A percentile compares a stretch with the other conserved stretches of the same genome.
Conservation (phyloP, 1,140 invertebrate genomes). For the Lordiphosa clarofinis region DNA sequence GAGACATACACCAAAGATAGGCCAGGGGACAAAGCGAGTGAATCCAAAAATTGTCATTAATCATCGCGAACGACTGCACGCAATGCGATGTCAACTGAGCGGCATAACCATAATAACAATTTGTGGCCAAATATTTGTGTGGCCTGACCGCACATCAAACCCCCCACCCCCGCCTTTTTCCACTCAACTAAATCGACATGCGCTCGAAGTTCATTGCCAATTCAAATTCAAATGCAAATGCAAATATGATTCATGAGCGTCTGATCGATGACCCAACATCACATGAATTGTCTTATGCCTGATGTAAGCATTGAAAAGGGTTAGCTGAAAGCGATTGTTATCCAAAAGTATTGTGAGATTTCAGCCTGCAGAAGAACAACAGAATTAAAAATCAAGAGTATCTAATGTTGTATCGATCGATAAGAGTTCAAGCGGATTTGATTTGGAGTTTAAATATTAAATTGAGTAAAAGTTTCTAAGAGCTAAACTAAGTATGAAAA, state of each 20-base stretch:
- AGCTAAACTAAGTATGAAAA: too few species aligned
- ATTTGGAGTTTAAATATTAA: too few species aligned
- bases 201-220: constrained; percentile 48
- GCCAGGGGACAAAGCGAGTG: constrained; percentile 19
- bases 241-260: constrained; percentile 8
- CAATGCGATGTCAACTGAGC: constrained; percentile 21
- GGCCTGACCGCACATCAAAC: constrained; percentile 23
- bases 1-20: background rate
- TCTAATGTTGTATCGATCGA: too few species aligned
- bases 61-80: constrained; percentile 52
- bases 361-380: too few species aligned
- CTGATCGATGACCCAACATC: constrained; percentile 3
- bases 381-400: too few species aligned
- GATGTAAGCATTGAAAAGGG: background rate
- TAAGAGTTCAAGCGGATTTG: too few species aligned
- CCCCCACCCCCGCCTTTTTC: constrained; percentile 9
- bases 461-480: too few species aligned
- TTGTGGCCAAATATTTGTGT: constrained; percentile 71
- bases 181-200: constrained; percentile 9
- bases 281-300: too few species aligned
- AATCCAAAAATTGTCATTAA: constrained; percentile 72
- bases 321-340: background rate
- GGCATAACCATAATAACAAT: constrained; percentile 65
- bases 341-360: background rate
- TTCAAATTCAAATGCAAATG: constrained; percentile 13